Conservation (phyloP, 1,140 invertebrate species). For the Steinernema feltiae region DNA sequence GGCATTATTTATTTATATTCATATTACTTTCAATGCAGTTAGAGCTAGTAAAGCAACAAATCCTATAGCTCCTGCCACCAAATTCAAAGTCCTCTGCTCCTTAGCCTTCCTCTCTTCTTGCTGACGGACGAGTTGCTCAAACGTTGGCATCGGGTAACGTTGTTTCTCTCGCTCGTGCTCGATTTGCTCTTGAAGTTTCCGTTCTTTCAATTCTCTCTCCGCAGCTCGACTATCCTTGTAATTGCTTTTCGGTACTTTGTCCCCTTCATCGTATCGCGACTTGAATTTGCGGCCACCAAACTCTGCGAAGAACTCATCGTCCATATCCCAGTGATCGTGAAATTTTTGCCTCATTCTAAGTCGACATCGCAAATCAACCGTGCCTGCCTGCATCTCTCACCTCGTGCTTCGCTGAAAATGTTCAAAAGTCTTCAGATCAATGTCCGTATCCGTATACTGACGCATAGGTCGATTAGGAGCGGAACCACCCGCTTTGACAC, state of each 20-base stretch:
- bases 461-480: not conserved
- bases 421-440: slow-evolving; percentile 40
- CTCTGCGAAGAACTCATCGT: slow-evolving; percentile 32
- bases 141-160: slow-evolving; percentile 34
- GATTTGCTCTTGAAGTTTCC: slow-evolving; percentile 21
- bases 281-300: slow-evolving; percentile 26
- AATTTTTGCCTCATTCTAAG: slow-evolving; percentile 13
- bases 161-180: slow-evolving; percentile 13
- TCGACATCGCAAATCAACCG: no score
- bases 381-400: not conserved
- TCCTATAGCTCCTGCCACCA: not conserved
- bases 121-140: slow-evolving; percentile 33
- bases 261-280: not conserved
- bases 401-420: slow-evolving; percentile 33
- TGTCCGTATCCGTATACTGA: slow-evolving; percentile 35
- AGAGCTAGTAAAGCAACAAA: not conserved
- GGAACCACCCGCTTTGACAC: not conserved
- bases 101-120: slow-evolving; percentile 25
- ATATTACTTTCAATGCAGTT: not conserved
- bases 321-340: slow-evolving; percentile 35
- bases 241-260: slow-evolving; percentile 18
- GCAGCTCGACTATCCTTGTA: slow-evolving; percentile 30
- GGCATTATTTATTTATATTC: no score
- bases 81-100: slow-evolving; percentile 17
- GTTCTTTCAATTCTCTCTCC: slow-evolving; percentile 32